Evolutionary conservation across 1,140 invertebrate genomes (phyloP).

Genomic region (Caenorhabditis remanei): DNA sequence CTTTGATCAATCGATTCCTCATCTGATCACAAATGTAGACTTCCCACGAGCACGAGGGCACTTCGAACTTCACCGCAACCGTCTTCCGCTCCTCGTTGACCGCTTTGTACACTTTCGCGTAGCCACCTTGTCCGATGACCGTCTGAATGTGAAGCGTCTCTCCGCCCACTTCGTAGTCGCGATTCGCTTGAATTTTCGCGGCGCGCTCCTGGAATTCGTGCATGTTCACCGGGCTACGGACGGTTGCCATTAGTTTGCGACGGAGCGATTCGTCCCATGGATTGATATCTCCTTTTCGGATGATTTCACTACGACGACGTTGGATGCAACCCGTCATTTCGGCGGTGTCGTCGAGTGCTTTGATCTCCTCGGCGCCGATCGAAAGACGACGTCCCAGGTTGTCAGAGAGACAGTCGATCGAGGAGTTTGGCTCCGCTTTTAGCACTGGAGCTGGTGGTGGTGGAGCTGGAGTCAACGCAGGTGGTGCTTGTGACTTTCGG

Average conservation of each 20-base stretch:
- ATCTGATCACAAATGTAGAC: conserved; percentile 66
- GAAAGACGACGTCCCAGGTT: conserved; percentile 15
- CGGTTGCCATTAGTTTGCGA: not conserved
- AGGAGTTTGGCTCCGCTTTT: not conserved
- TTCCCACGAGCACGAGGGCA: conserved; percentile 66
- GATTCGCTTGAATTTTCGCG: conserved; percentile 12
- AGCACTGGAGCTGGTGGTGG: not conserved
- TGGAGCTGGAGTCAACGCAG: not conserved
- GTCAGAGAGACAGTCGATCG: not conserved
- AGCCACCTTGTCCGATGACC: conserved; percentile 58
- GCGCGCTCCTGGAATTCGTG: conserved; percentile 49
- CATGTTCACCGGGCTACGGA: not conserved
- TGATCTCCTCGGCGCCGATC: conserved; percentile 6
- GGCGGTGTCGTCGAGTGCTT: not conserved
- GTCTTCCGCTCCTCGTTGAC: conserved; percentile 24
- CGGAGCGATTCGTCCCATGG: conserved; percentile 59
- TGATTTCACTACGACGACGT: conserved; percentile 32
- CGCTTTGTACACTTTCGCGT: conserved; percentile 55
- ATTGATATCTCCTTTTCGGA: conserved; percentile 47
- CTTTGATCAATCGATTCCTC: conserved; percentile 26
- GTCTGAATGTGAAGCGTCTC: conserved; percentile 11
- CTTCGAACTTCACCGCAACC: conserved; percentile 62
- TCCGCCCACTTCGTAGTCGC: conserved; percentile 39
- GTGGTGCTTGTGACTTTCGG: not conserved
- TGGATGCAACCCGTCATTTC: not conserved